Evolutionary conservation across 2,888 invertebrate genomes (phyloP).

Genomic region (Hemaris fuciformis): DNA sequence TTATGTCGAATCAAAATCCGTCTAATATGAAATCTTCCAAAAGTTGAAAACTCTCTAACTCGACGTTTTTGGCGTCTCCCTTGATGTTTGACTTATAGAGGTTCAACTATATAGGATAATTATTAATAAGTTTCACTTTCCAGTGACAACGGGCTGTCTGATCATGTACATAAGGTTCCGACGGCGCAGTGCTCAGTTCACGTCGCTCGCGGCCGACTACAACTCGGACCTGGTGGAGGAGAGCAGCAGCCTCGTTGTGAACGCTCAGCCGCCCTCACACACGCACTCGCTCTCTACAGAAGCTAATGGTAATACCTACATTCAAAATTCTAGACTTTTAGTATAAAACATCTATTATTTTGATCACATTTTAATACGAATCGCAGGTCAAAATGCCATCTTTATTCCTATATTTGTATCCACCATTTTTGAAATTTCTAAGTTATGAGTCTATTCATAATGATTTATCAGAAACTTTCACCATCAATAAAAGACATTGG

Average conservation of each 20-base stretch:
- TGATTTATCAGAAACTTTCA: too few relatives aligned
- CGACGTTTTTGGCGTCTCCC: too few relatives aligned
- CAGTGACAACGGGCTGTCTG: slow-evolving; percentile 90
- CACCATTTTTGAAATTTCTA: too few relatives aligned
- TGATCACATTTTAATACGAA: slow-evolving; percentile 19
- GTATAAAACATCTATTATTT: not conserved
- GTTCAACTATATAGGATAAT: too few relatives aligned
- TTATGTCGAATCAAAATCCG: too few relatives aligned
- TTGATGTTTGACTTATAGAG: too few relatives aligned
- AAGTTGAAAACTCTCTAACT: too few relatives aligned
- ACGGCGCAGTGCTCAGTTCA: slow-evolving; percentile 85
- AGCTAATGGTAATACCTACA: not conserved
- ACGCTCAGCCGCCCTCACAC: slow-evolving; percentile 58
- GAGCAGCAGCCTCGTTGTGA: slow-evolving; percentile 66
- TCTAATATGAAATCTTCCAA: too few relatives aligned
- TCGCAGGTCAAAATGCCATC: too few relatives aligned
- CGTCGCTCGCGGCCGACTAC: slow-evolving; percentile 82
- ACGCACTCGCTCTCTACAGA: slow-evolving; percentile 36
- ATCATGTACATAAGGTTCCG: slow-evolving; percentile 91
- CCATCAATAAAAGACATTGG: too few relatives aligned
- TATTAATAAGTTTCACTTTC: slow-evolving; percentile 30
- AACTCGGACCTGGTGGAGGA: slow-evolving; percentile 51
- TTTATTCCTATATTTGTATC: too few relatives aligned
- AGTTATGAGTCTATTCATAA: too few relatives aligned
- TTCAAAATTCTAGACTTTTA: not conserved